These are phyloP conservation scores for Acrocyrtus sp. DNA, from an alignment of 2,888 invertebrate species.

Conservation along the genomic window DNA sequence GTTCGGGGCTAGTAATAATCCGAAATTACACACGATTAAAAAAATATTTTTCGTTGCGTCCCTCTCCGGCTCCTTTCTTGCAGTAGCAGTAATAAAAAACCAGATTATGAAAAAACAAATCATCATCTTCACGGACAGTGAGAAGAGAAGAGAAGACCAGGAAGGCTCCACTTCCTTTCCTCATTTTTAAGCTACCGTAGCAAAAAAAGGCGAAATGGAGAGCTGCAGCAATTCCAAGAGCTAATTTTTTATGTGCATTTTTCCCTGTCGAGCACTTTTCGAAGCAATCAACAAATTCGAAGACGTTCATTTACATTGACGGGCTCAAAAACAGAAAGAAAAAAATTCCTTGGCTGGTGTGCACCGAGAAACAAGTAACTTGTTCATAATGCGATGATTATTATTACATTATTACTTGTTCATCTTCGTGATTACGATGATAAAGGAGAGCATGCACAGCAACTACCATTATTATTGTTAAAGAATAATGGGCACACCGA, in stretches of 20 bases:
- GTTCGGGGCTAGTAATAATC: too few species aligned
- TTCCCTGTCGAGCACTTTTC: background rate
- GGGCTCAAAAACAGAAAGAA: too few species aligned
- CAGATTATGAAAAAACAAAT: background rate
- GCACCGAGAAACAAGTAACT: conserved; percentile 24
- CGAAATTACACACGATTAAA: too few species aligned
- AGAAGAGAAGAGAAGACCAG: background rate
- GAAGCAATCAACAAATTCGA: too few species aligned
- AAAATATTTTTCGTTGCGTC: too few species aligned
- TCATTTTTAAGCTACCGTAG: too few species aligned
- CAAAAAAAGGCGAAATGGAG: too few species aligned
- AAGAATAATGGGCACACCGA: background rate
- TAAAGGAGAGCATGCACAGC: conserved; percentile 8
- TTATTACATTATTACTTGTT: conserved; percentile 5
- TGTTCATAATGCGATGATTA: background rate
- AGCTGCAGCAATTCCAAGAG: conserved; percentile 27
- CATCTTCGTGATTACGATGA: background rate
- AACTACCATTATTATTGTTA: background rate
- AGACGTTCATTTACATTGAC: too few species aligned
- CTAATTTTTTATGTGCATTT: background rate
- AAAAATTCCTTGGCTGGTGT: too few species aligned
- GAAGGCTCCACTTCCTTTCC: background rate
- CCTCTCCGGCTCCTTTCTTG: background rate
- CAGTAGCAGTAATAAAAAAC: background rate
- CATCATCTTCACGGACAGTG: background rate